Conservation (phyloP, 2,797 vertebrate genomes). For the Tachyglossus aculeatus region DNA sequence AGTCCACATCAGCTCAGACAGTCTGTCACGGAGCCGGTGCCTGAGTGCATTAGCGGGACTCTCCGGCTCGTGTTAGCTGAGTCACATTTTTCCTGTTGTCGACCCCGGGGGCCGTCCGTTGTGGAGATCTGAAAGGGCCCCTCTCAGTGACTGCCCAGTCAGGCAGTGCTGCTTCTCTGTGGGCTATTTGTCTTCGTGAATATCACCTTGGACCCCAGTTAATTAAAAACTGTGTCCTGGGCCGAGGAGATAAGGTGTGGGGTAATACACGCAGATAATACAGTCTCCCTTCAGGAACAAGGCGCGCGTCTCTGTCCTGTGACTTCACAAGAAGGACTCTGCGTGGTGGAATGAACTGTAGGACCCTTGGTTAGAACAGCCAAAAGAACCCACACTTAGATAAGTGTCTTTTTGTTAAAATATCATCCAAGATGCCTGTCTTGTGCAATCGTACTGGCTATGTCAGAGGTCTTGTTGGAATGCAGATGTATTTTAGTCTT, state of each 20-base stretch:
- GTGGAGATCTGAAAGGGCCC: constrained; percentile 44
- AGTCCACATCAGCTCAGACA: background rate
- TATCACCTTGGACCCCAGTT: constrained; percentile 42
- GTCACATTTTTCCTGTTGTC: constrained; percentile 64
- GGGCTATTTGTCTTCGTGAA: constrained; percentile 25
- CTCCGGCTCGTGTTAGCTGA: constrained; percentile 54
- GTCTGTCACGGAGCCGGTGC: constrained; percentile 30
- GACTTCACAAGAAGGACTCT: no score
- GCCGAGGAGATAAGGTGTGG: constrained; percentile 48
- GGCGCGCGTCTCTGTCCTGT: no score
- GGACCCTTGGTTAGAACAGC: no score
- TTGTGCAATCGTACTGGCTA: constrained; percentile 48
- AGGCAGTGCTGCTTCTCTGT: constrained; percentile 17
- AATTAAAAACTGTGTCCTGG: constrained; percentile 49
- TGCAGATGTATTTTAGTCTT: constrained; percentile 30
- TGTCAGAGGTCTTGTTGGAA: constrained; percentile 33
- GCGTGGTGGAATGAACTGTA: no score
- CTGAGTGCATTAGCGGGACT: constrained; percentile 5
- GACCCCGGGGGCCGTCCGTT: constrained; percentile 39
- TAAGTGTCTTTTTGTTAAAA: constrained; percentile 33
- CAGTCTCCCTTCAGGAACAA: no score
- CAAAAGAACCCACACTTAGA: constrained; percentile 37
- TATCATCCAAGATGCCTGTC: constrained; percentile 4
- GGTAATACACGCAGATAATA: constrained; percentile 24
- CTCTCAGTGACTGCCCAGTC: constrained; percentile 37